These are phyloP conservation scores for Tiliqua scincoides DNA, from an alignment of 2,113 vertebrate genomes.

Conservation along the genomic window DNA sequence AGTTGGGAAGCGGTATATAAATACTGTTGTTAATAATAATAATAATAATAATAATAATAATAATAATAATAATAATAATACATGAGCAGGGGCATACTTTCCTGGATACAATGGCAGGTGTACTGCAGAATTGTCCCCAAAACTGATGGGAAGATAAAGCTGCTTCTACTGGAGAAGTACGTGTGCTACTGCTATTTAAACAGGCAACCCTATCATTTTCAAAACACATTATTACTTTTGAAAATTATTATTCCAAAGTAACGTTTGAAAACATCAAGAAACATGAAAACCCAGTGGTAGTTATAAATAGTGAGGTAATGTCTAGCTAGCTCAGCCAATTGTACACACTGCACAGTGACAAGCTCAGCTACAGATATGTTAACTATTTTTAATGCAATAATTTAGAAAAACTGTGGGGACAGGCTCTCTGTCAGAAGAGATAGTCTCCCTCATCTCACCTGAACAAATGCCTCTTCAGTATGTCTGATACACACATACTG, in stretches of 20 bases:
- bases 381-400: background rate
- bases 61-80: too few species aligned
- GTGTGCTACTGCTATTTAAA: background rate
- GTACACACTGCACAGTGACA: fast-evolving
- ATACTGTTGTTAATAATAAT: too few species aligned
- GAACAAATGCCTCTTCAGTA: background rate
- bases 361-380: background rate
- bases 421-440: background rate
- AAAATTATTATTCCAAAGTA: conserved; percentile 1
- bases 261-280: background rate
- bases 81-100: background rate
- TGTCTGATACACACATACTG: background rate
- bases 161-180: background rate
- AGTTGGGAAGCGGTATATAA: too few species aligned
- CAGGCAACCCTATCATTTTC: background rate
- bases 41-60: too few species aligned
- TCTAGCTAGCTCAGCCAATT: background rate
- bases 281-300: background rate
- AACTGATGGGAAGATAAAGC: background rate
- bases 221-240: conserved; percentile 20
- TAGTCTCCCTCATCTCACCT: background rate
- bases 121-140: background rate
- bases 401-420: background rate
- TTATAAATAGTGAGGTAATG: background rate
- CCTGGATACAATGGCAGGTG: background rate